Base-by-base conservation (phyloP, 2,888 invertebrate genomes). In the Trichacis sp. region DNA sequence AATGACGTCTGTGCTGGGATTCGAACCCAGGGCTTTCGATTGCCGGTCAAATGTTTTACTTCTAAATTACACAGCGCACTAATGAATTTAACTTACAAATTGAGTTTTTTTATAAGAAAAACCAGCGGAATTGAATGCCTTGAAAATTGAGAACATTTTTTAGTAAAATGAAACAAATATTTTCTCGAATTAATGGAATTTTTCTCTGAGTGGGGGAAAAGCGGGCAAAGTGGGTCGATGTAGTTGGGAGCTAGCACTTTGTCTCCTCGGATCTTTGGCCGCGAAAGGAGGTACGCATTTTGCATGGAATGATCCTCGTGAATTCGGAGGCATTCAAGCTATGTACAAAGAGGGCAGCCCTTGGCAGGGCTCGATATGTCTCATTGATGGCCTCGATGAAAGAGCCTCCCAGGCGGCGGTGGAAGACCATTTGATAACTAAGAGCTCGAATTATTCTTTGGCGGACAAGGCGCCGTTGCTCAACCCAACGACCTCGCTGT, bases 391-490 rank as follows among this genome's bases (percentile, higher is more conserved):
- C 73, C 72, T 75, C 72, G 73, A 73, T 74, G 68, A 70, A 70
- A 61, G 69, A 72, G 68, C 73, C 75, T 73, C 72, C 67, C 62
- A 63, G 70, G 68, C 70, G 72, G 54, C 46, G 72, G 54, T 40
- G 66, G 59, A 63, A 65, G 59, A 64, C 69, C 62, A 64, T 63
- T 69, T 68, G 58, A 60, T 66, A 50, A 51, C 51, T 61, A 64
- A 61, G 57, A 67, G 53, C 58, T 62, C 63, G 64, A 69, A 72
- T 81, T 78, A 82, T 77, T 82, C 82, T 71, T 80, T 81, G 68
- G 80, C 79, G 67, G 82, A 74, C 71, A 82, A 73, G 60, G 82
- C 79, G 67, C 82, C 82, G 73, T 82, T 82, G 75, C 79, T 81
- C 75, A 82, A 71, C 55, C 79, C 71, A 73, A 68, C 60, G 53